These are phyloP conservation scores for Leucophora obtusa DNA, from an alignment of 2,888 invertebrate genomes.

Conservation along the genomic window DNA sequence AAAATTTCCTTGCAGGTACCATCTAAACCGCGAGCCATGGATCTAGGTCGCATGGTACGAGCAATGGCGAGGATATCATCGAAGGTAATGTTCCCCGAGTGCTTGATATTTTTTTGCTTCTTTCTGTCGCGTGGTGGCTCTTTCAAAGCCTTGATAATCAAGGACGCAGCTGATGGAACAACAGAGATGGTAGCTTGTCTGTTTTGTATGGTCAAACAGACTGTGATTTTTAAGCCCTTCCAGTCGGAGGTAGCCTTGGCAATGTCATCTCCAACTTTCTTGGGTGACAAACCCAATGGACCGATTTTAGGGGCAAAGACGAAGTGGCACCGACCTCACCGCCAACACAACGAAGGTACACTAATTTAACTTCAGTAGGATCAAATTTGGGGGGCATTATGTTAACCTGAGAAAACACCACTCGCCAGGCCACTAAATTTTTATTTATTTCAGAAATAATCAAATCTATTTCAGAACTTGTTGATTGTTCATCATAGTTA, in stretches of 20 bases:
- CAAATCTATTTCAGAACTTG: too few relatives aligned
- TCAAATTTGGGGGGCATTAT: conserved; percentile 98
- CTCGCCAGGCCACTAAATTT: too few relatives aligned
- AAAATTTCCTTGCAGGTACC: conserved; percentile 97
- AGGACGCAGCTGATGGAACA: conserved; percentile 97
- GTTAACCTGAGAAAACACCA: too few relatives aligned
- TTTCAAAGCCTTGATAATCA: conserved; percentile 98
- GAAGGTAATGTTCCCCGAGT: conserved; percentile 96
- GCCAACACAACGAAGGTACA: conserved; percentile 97
- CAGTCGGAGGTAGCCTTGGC: conserved; percentile 99
- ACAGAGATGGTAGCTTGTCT: conserved; percentile 98
- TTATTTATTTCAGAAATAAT: too few relatives aligned
- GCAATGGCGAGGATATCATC: conserved; percentile 96
- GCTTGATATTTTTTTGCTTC: conserved; percentile 99
- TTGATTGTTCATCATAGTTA: too few relatives aligned
- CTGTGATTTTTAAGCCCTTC: conserved; percentile 99
- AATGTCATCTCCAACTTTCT: conserved; percentile 99
- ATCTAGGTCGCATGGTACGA: conserved; percentile 94
- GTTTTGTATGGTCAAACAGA: conserved; percentile 97
- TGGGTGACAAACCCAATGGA: conserved; percentile 99
- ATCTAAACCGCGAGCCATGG: conserved; percentile 94
- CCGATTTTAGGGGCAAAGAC: conserved; percentile 99
- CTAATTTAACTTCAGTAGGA: conserved; percentile 98
- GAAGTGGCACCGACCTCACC: conserved; percentile 99
- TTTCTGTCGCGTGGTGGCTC: conserved; percentile 99